Evolutionary conservation across 2,797 vertebrate genomes (phyloP), one percentile per base, ranked within the genome.

Genomic region (Tamandua tetradactyla): DNA sequence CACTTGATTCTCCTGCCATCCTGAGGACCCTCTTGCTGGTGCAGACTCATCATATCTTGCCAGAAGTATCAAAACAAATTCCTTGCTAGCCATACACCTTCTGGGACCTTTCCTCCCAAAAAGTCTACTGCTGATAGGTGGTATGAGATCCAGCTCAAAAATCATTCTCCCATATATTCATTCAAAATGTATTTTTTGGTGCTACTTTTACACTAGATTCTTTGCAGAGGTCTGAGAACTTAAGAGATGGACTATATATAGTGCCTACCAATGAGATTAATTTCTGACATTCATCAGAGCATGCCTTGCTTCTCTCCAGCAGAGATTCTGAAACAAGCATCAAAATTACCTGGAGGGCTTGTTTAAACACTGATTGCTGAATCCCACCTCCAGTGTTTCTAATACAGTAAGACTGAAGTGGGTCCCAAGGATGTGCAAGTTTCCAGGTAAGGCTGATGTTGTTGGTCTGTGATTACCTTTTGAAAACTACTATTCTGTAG

Each of bases 181-280:
- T 92, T 87, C 76, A 68, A 86, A 52, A 69, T 64, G 76, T 85
- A 87, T 66, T 94, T 93, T 76, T 91, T 95, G 40, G 87, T 84
- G 66, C 25, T n/a, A 72, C 47, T 49, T 96, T 93, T 85, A 84
- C 18, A 87, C 57, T 27, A 90, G 69, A 94, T 76, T 57, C 42
- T 66, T 42, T 37, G 25, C 49, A 93, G 44, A 88, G 47, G 42
- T 7, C 69, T 88, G 83, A 59, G 13, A 94, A 88, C 20, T 85
- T 85, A 83, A 91, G n/a, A 89, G 47, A 93, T 5, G 44, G 40
- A 25, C 30, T 35, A 57, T 49, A 91, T 20, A 20, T 30, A 85
- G 37, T 69, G 11, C 12, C 55, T 75, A 82, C 23, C 44, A 49
- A 76, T 13, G 20, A 42, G 32, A 82, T 87, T 81, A 95, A 96